Conservation (phyloP, 2,888 invertebrate species). For the Limnephilus lunatus region DNA sequence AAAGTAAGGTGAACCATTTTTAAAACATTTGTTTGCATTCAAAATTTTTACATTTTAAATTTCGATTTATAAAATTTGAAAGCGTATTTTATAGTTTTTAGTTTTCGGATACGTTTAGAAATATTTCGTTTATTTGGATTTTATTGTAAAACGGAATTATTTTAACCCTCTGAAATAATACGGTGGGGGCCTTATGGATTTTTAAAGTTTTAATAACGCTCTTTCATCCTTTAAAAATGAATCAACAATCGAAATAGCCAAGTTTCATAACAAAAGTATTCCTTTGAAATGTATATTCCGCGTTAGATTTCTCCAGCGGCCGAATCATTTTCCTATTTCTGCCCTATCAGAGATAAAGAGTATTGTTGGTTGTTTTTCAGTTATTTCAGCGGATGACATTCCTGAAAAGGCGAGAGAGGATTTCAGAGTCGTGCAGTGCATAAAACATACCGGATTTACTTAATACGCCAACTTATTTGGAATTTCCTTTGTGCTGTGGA, state of each 20-base stretch:
- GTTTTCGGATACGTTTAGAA: too few species aligned
- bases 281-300: too few species aligned
- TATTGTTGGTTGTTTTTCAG: constrained; percentile 7
- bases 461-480: constrained; percentile 38
- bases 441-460: constrained; percentile 52
- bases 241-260: background rate
- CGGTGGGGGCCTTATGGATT: too few species aligned
- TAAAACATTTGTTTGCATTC: too few species aligned
- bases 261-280: background rate
- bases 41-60: too few species aligned
- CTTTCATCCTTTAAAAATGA: background rate
- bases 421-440: constrained; percentile 45
- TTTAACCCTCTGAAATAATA: too few species aligned
- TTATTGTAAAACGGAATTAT: background rate
- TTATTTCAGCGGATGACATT: constrained; percentile 18
- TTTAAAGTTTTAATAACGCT: background rate
- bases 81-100: too few species aligned
- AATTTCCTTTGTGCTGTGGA: constrained; percentile 10
- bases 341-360: background rate
- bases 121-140: too few species aligned
- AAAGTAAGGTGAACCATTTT: too few species aligned
- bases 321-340: background rate
- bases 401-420: constrained; percentile 14
- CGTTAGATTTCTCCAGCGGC: background rate
- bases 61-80: too few species aligned